phyloP scores from a whole-genome alignment of 2,888 invertebrate species.

The Tipula lateralis region DNA sequence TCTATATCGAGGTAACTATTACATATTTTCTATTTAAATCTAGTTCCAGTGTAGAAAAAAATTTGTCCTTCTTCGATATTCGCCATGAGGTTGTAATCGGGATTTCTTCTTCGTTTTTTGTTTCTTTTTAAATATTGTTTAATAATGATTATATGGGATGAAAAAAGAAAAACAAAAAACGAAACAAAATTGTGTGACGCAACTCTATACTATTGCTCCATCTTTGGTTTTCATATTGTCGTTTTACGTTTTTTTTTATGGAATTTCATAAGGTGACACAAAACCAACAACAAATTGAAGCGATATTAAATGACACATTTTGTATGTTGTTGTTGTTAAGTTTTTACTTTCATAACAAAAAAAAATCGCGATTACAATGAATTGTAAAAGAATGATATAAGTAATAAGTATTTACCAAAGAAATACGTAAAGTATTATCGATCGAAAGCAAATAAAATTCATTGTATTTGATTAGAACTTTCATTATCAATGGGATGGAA shows the following conservation, averaged over 20 bases:
- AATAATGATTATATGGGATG: background rate
- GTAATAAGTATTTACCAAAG: background rate
- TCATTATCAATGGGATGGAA: background rate
- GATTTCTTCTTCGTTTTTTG: background rate
- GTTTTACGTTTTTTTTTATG: background rate
- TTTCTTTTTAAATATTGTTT: background rate
- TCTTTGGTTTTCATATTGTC: background rate
- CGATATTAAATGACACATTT: background rate
- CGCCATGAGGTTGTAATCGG: background rate
- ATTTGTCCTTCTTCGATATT: background rate
- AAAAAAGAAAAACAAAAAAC: background rate
- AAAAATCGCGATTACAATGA: background rate
- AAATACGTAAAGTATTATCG: background rate
- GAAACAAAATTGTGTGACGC: background rate
- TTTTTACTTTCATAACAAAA: background rate
- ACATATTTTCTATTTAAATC: background rate
- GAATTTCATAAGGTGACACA: slow-evolving; percentile 1
- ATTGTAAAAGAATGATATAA: background rate
- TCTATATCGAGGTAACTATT: slow-evolving; percentile 70
- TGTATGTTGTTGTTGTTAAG: background rate
- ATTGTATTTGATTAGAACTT: slow-evolving; percentile 1
- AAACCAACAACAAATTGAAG: background rate
- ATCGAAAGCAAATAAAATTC: background rate
- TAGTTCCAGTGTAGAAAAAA: background rate
- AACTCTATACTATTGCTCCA: background rate